Evolutionary conservation across 2,113 vertebrate species (phyloP), one percentile per base, ranked within the genome.

Genomic region (Alexandromys fortis): DNA sequence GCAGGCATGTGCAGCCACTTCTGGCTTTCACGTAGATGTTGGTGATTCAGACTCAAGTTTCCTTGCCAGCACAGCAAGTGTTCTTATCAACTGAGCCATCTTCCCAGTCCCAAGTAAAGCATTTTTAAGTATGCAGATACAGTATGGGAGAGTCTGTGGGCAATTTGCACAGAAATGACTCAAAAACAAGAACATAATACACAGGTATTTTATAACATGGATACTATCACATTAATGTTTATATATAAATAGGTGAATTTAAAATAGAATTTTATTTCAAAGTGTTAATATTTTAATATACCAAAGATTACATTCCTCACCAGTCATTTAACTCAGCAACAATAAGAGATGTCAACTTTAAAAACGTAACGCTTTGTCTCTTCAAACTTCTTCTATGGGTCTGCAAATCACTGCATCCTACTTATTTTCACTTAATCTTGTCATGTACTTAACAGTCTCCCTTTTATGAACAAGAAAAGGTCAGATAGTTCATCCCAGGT

Each of bases 241-340:
- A 52, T 86, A 94, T 97, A 61, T 89, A 94, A 75, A 17, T 65
- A 45, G 19, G 67, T 86, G 10, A 21, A 68, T 77, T 94, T 94
- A 90, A 90, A 92, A 68, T 45, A 96, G 9, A 90, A 91, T 17
- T 94, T 94, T 93, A 92, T 81, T 92, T 94, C 88, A 91, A 92
- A 96, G 24, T 77, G 26, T 77, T 93, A 83, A 28, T 91, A 86
- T 90, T 91, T 91, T 47, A 87, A 87, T 79, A 96, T 7, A 86
- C 33, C 67, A 68, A 14, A 78, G 72, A 91, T 94, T 90, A 92
- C 16, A 90, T 94, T 92, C 55, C 90, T 91, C 85, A 86, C 14
- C 45, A 87, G 19, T 68, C 86, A 95, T 73, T 93, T 91, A 91
- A 94, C 24, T 55, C 30, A 90, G 61, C 90, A 55, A 58, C 49